Conservation (phyloP, 2,797 vertebrate species). For the Peromyscus aztecus region DNA sequence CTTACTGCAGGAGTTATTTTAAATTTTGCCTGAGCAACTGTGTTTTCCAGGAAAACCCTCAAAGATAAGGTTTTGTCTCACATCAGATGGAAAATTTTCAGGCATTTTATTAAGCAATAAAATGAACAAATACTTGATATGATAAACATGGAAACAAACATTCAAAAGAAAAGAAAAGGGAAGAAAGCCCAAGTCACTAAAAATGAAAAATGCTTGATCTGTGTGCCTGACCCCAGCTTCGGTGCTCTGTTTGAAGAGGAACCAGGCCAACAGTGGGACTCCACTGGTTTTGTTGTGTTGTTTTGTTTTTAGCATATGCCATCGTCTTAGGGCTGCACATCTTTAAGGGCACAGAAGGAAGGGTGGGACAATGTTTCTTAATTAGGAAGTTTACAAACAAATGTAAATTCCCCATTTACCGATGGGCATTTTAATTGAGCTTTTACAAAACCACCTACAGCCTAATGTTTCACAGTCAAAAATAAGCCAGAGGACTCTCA, state of each 20-base stretch:
- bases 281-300: neutral
- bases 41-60: constrained; percentile 38
- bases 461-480: constrained; percentile 67
- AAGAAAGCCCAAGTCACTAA: neutral
- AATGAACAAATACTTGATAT: constrained; percentile 36
- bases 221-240: neutral
- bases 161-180: neutral
- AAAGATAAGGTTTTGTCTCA: constrained; percentile 71
- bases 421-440: constrained; percentile 66
- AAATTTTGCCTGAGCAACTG: constrained; percentile 42
- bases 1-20: constrained; percentile 67
- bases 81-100: constrained; percentile 27
- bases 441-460: constrained; percentile 53
- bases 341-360: constrained; percentile 42
- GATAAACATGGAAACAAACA: constrained; percentile 30
- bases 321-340: neutral
- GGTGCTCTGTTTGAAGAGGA: neutral
- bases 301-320: neutral
- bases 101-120: neutral
- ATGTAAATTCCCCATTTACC: constrained; percentile 56
- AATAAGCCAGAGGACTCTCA: constrained; percentile 45
- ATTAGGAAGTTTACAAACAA: constrained; percentile 66
- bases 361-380: neutral
- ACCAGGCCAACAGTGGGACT: neutral
- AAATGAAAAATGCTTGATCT: neutral